These are phyloP conservation scores for Mechanitis messenoides DNA, from an alignment of 2,888 invertebrate species.

Conservation along the genomic window DNA sequence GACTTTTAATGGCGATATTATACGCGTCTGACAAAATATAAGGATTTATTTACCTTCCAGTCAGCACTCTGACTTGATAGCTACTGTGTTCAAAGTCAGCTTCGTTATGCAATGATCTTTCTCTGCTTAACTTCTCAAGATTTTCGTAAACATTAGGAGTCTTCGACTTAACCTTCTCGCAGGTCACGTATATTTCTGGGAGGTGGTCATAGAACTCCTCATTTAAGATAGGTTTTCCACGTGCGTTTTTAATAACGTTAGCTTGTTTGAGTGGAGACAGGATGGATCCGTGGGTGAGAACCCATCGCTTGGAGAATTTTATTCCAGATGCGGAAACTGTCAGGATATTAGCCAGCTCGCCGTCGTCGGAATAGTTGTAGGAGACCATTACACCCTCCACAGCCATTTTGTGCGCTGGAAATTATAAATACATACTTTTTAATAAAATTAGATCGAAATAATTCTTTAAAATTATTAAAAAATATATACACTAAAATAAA, in stretches of 20 bases:
- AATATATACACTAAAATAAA: neutral
- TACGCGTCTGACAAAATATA: neutral
- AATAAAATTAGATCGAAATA: neutral
- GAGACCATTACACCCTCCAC: slow-evolving; percentile 72
- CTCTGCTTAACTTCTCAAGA: slow-evolving; percentile 55
- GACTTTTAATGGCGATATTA: neutral
- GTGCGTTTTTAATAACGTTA: slow-evolving; percentile 51
- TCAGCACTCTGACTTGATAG: slow-evolving; percentile 60
- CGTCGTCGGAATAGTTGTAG: slow-evolving; percentile 62
- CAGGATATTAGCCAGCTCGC: slow-evolving; percentile 64
- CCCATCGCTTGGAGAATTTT: slow-evolving; percentile 70
- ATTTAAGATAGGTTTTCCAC: slow-evolving; percentile 59
- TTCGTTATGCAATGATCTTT: slow-evolving; percentile 44
- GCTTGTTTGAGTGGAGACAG: slow-evolving; percentile 66
- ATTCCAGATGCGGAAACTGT: slow-evolving; percentile 73
- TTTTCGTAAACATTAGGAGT: slow-evolving; percentile 46
- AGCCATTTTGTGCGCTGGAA: slow-evolving; percentile 50
- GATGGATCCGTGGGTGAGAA: slow-evolving; percentile 73
- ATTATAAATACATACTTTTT: neutral
- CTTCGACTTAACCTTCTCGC: slow-evolving; percentile 50
- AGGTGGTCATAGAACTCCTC: slow-evolving; percentile 64
- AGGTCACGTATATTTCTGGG: slow-evolving; percentile 67
- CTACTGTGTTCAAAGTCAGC: slow-evolving; percentile 59
- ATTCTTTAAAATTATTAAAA: slow-evolving; percentile 6
- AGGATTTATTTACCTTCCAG: slow-evolving; percentile 48